Percentiles rank a stretch among this genome's conserved stretches.
Conservation (phyloP, 2,797 vertebrate genomes). For the Coregonus ussuriensis region DNA sequence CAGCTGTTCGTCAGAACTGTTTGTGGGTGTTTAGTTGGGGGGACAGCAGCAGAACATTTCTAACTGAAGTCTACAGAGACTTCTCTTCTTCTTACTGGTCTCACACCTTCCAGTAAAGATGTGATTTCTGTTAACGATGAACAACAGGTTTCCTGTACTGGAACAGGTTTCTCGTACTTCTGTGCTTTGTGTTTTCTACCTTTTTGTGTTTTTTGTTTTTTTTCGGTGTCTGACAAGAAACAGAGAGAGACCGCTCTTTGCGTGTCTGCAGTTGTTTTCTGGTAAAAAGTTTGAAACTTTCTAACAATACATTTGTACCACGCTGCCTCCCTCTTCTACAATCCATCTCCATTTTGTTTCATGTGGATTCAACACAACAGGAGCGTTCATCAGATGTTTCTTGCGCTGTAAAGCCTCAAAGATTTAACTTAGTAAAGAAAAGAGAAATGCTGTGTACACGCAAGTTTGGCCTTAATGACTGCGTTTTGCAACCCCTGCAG, state of each 20-base stretch:
- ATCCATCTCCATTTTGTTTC: background rate
- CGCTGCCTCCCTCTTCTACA: background rate
- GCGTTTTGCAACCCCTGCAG: slow-evolving; percentile 24
- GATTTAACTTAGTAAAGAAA: background rate
- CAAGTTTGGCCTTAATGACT: slow-evolving; percentile 24
- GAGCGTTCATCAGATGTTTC: no score
- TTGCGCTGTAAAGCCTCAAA: background rate
- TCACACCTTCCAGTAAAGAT: no score
- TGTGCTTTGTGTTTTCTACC: no score
- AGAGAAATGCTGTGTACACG: background rate
- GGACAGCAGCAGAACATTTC: no score
- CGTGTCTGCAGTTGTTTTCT: background rate
- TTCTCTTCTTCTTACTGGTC: no score
- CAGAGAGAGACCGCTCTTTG: background rate
- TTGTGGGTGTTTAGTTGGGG: no score
- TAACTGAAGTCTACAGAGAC: no score
- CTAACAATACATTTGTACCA: background rate
- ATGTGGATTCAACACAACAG: background rate
- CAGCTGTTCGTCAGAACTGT: no score
- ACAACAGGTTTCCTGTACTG: no score
- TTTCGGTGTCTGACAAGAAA: background rate
- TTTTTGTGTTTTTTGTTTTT: no score
- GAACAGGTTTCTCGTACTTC: no score
- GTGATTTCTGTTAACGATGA: no score
- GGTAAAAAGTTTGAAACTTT: background rate